Conservation (phyloP, 2,113 vertebrate species). For the Chascanopsetta lugubris region DNA sequence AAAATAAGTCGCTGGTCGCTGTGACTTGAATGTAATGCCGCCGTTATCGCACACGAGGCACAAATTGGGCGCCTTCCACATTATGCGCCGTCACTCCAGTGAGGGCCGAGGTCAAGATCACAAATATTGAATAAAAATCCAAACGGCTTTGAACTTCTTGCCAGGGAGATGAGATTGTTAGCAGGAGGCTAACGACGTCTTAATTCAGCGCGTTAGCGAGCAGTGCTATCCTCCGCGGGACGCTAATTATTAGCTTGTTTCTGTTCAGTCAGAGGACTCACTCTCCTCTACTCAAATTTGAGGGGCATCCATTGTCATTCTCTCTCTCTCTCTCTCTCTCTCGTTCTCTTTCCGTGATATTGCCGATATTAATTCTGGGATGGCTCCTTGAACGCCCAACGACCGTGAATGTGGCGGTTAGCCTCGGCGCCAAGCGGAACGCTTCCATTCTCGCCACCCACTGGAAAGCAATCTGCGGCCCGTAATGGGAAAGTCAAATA, state of each 20-base stretch:
- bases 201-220: slow-evolving; percentile 18
- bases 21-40: neutral
- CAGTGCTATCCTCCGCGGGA: neutral
- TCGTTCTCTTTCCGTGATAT: too few relatives aligned
- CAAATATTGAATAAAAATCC: neutral
- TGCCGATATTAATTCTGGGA: slow-evolving; percentile 51
- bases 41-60: neutral
- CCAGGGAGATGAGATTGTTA: slow-evolving; percentile 32
- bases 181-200: slow-evolving; percentile 18
- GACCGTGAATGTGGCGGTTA: slow-evolving; percentile 61
- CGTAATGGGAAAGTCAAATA: slow-evolving; percentile 74
- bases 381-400: slow-evolving; percentile 57
- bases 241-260: slow-evolving; percentile 22
- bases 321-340: too few relatives aligned
- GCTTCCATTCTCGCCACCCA: slow-evolving; percentile 64
- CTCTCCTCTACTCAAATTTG: slow-evolving; percentile 16
- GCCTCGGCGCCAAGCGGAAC: slow-evolving; percentile 51
- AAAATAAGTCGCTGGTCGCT: neutral
- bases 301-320: slow-evolving; percentile 20
- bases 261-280: slow-evolving; percentile 8
- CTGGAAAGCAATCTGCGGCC: slow-evolving; percentile 72
- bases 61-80: neutral
- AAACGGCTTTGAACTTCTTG: too few relatives aligned
- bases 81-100: neutral
- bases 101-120: neutral